These are phyloP conservation scores for Ichneumoninae sp. DNA, from an alignment of 2,888 invertebrate genomes.

Conservation along the genomic window DNA sequence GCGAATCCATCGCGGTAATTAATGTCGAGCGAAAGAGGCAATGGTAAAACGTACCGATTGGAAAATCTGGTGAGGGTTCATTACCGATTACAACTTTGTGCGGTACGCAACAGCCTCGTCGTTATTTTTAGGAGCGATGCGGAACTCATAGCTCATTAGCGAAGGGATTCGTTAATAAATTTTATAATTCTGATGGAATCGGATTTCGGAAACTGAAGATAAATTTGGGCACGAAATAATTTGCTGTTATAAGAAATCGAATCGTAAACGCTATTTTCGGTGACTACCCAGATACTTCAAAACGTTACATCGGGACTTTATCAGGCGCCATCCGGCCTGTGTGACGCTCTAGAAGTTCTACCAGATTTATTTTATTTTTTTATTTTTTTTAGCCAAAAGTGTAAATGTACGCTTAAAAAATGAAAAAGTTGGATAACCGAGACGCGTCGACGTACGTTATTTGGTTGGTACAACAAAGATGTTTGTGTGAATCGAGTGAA, in stretches of 20 bases:
- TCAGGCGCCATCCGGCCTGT: no score
- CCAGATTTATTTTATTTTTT: neutral
- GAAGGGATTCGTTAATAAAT: neutral
- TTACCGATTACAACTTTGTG: neutral
- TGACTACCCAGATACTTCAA: neutral
- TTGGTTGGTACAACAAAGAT: no score
- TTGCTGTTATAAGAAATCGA: neutral
- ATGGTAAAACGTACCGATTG: neutral
- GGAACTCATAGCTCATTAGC: neutral
- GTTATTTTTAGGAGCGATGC: neutral
- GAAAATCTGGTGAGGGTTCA: neutral
- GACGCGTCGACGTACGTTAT: no score
- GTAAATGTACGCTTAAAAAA: neutral
- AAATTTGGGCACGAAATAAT: neutral
- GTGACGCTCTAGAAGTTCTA: neutral
- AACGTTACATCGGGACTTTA: no score
- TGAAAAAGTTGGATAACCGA: neutral
- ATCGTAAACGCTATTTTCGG: neutral
- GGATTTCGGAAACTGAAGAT: neutral
- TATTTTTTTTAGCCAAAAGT: neutral
- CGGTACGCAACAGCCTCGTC: neutral
- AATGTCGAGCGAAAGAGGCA: neutral
- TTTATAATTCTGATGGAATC: neutral
- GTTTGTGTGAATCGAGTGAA: no score
- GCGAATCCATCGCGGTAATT: slow-evolving; percentile 13